Evolutionary conservation across 2,113 vertebrate species (phyloP).

Genomic region (Grantiella picta): DNA sequence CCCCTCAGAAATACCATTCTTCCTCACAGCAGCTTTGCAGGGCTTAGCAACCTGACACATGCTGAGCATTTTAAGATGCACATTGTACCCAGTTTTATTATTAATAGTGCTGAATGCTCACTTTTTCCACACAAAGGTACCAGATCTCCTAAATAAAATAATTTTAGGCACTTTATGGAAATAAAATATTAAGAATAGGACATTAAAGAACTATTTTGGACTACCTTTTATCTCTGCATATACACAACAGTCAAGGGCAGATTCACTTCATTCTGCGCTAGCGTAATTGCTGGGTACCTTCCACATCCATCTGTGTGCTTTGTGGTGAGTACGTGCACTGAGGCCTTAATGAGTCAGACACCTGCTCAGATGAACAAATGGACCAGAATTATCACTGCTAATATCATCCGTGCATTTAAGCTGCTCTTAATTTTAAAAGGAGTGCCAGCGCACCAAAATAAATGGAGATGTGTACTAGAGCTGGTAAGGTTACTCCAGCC

Average conservation of each 20-base stretch:
- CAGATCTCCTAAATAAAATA: not conserved
- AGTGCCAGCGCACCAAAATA: not conserved
- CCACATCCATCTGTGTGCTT: slow-evolving; percentile 12
- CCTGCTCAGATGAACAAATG: slow-evolving; percentile 27
- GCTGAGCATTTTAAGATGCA: not conserved
- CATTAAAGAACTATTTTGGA: not conserved
- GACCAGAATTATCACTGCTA: not conserved
- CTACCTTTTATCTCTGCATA: not conserved
- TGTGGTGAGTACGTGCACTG: not conserved
- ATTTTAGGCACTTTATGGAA: not conserved
- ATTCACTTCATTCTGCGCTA: not conserved
- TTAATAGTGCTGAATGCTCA: not conserved
- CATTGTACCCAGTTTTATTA: not conserved
- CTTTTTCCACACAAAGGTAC: not conserved
- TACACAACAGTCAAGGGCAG: not conserved
- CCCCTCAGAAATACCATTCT: not conserved
- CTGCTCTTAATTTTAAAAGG: not conserved
- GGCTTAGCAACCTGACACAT: not conserved
- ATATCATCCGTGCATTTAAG: not conserved
- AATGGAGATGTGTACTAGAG: not conserved
- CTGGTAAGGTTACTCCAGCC: not conserved
- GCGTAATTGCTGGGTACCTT: slow-evolving; percentile 45
- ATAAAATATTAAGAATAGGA: slow-evolving; percentile 13
- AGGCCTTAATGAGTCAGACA: slow-evolving; percentile 5
- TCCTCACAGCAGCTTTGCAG: not conserved